Evolutionary conservation across 2,797 vertebrate species (phyloP).

Genomic region (Sternotherus odoratus): DNA sequence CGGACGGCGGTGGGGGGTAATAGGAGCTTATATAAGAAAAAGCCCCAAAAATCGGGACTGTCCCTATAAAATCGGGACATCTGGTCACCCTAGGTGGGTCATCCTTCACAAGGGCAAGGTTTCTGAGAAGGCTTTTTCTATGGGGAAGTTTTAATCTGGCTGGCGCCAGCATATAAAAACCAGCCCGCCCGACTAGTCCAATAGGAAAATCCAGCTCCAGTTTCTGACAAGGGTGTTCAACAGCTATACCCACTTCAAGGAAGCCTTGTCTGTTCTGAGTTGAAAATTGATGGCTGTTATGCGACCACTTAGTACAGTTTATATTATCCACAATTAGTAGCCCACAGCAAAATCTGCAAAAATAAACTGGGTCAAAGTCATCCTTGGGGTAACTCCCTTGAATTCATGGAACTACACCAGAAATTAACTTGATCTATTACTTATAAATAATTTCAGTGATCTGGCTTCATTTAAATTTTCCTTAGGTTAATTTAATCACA

Average conservation of each 20-base stretch:
- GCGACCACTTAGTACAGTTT: neutral
- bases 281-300: neutral
- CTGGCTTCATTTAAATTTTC: neutral
- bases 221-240: neutral
- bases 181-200: neutral
- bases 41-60: too few relatives aligned
- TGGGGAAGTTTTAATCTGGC: neutral
- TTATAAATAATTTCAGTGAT: neutral
- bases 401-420: neutral
- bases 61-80: too few relatives aligned
- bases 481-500: neutral
- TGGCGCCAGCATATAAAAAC: neutral
- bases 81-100: too few relatives aligned
- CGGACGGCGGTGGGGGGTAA: too few relatives aligned
- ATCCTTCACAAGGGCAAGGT: neutral
- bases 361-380: neutral
- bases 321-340: rapidly evolving
- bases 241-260: neutral
- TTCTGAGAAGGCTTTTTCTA: neutral
- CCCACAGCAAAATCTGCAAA: neutral
- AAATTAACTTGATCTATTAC: neutral
- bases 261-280: neutral
- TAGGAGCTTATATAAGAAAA: too few relatives aligned
- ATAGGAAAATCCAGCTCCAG: neutral
- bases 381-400: neutral